Base-by-base conservation (phyloP, 2,888 invertebrate species). In the Callyntrura guangdongensis region DNA sequence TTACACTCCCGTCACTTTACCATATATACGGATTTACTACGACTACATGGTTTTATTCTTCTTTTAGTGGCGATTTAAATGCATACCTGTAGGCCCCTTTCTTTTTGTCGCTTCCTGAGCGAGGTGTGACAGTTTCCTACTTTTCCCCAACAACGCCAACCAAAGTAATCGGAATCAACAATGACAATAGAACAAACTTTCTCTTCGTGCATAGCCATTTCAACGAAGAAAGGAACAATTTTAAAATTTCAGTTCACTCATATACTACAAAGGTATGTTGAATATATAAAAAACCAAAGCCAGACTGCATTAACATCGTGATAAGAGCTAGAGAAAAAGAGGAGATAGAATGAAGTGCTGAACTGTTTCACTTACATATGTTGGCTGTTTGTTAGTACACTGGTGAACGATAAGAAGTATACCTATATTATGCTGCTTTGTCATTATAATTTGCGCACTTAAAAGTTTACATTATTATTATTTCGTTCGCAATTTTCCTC, bases 81-180 rank as follows among this genome's bases (percentile, higher is more conserved):
- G 36, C 6, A 6, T 6, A 36, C 36, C 36, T 61, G 61, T 53
- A 9, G 6, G 36, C n/a, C 64, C 64, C 53, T 53, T 53, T 53
- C 14, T 53, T 64, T 77, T 20, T 77, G 49, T 77, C 74, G 74
- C 74, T 77, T 77, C 49, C 72, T 77, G 49, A 20, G 22, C 64
- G 36, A 36, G 36, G 36, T 84, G 84, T 84, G 84, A 69, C 82
- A 88, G 83, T 82, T 69, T 88, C 88, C 88, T 88, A 88, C 88
- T 88, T 88, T 88, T 83, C 64, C 61, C 81, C 64, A 14, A 49
- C n/a, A 47, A 85, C 85, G 12, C 20, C 79, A 36, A 36, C 11
- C 49, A 77, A 36, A 36, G 36, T 36, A 36, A 36, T 36, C 36
- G 6, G 36, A 36, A 36, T 14, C 74, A 0, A 85, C 49, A 61